Percentiles rank a stretch among this genome's conserved stretches.
Conservation (phyloP, 2,113 vertebrate genomes). For the Cyanistes caeruleus region DNA sequence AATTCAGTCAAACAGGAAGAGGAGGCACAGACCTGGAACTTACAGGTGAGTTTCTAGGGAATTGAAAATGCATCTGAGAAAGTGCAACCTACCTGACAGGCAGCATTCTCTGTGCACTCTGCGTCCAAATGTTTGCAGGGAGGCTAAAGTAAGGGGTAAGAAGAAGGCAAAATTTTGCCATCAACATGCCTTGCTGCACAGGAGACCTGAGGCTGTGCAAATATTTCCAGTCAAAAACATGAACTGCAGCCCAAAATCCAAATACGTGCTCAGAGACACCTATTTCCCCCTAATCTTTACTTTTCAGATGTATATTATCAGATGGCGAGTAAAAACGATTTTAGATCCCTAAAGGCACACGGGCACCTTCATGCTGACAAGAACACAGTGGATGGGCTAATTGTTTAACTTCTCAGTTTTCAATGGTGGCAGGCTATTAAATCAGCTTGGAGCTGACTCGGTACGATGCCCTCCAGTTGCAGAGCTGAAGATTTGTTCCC, state of each 20-base stretch:
- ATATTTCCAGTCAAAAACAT: background rate
- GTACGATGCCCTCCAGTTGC: background rate
- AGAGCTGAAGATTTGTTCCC: background rate
- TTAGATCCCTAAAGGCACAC: background rate
- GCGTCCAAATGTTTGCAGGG: background rate
- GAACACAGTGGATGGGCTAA: background rate
- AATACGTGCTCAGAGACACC: background rate
- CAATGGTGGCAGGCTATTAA: background rate
- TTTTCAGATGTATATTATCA: background rate
- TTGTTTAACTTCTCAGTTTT: background rate
- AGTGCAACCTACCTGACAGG: background rate
- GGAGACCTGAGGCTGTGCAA: background rate
- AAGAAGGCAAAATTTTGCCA: background rate
- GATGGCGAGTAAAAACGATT: background rate
- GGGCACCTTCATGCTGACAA: background rate
- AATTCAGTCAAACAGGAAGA: background rate
- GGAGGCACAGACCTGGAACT: background rate
- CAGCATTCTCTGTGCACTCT: background rate
- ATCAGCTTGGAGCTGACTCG: background rate
- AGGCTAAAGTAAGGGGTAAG: background rate
- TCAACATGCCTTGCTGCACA: background rate
- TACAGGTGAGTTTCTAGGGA: background rate
- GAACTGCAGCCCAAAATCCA: background rate
- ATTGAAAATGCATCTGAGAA: background rate
- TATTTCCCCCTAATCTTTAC: background rate